Evolutionary conservation across 2,888 invertebrate genomes (phyloP).

Genomic region (Xylota segnis): DNA sequence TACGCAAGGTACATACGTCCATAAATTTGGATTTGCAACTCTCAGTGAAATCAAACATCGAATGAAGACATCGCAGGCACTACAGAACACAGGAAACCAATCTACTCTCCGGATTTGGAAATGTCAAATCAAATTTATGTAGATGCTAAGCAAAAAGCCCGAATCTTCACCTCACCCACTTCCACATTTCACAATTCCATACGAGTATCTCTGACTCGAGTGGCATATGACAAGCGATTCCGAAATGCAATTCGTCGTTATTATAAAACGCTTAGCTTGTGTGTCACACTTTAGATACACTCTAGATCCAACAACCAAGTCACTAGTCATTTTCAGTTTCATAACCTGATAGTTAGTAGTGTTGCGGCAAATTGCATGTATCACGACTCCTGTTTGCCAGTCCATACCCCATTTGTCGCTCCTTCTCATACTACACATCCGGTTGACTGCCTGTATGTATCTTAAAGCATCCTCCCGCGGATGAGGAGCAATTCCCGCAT

Average conservation of each 20-base stretch:
- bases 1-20: too few relatives aligned
- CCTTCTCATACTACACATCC: constrained; percentile 49
- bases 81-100: too few relatives aligned
- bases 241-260: constrained; percentile 43
- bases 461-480: constrained; percentile 37
- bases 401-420: constrained; percentile 12
- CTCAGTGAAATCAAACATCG: too few relatives aligned
- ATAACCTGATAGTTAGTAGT: constrained; percentile 55
- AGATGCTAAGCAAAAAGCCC: background rate
- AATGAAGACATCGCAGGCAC: too few relatives aligned
- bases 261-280: constrained; percentile 61
- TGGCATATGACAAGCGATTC: constrained; percentile 57
- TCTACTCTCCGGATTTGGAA: background rate
- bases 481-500: constrained; percentile 35
- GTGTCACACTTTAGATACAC: constrained; percentile 61
- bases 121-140: constrained; percentile 18
- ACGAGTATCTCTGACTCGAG: constrained; percentile 4
- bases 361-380: constrained; percentile 78
- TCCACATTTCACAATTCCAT: constrained; percentile 2
- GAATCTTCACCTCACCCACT: background rate
- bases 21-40: too few relatives aligned
- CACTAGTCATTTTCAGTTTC: constrained; percentile 54
- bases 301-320: constrained; percentile 12
- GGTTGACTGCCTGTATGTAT: constrained; percentile 40
- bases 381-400: constrained; percentile 77